Evolutionary conservation across 2,888 invertebrate genomes (phyloP).

Genomic region (Phalera bucephala): DNA sequence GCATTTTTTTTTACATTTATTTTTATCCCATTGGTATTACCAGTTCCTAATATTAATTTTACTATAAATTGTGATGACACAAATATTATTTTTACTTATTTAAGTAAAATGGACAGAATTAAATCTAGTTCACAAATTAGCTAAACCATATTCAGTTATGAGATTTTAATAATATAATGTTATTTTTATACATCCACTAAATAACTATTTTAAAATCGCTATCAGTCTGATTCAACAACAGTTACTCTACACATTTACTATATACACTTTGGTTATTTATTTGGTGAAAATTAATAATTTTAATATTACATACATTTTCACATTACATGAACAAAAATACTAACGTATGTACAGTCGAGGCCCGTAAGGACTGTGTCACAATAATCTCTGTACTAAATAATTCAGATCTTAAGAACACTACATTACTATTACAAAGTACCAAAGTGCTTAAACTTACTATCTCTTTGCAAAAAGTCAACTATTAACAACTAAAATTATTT

Average conservation of each 20-base stretch:
- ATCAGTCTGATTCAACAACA: constrained; percentile 75
- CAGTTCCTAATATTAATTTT: no score
- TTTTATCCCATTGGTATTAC: background rate
- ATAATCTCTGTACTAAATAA: no score
- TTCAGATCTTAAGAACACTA: no score
- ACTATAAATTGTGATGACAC: no score
- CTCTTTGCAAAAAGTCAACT: no score
- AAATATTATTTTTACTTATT: background rate
- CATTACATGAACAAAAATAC: background rate
- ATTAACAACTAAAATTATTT: no score
- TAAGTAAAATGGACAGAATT: no score
- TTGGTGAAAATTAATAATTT: background rate
- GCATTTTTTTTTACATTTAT: background rate
- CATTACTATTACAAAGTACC: no score
- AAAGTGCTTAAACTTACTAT: no score
- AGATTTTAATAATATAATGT: constrained; percentile 23
- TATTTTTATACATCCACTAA: constrained; percentile 22
- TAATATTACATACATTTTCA: background rate
- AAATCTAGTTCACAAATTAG: constrained; percentile 12
- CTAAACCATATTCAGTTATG: constrained; percentile 21
- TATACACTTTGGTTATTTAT: constrained; percentile 19
- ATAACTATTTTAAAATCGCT: constrained; percentile 47
- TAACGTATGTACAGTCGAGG: no score
- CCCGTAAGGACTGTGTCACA: no score
- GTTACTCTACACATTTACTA: constrained; percentile 38